phyloP scores from a whole-genome alignment of 2,113 vertebrate species.

The Syngnathoides biaculeatus region DNA sequence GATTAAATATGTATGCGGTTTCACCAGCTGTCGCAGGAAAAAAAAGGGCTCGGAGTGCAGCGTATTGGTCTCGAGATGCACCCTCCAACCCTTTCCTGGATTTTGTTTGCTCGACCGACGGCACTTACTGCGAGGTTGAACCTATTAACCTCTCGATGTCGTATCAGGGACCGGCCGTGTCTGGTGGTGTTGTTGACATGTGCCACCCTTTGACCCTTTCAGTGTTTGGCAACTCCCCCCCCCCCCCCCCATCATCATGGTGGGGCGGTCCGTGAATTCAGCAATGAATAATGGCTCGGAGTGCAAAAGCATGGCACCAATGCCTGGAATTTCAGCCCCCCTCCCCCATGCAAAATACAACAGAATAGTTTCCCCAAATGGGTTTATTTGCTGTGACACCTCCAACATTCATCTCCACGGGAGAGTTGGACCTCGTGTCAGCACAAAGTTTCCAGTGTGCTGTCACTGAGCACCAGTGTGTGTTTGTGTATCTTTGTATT shows the following conservation, averaged over 20 bases:
- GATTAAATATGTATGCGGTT: background rate
- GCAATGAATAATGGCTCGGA: slow-evolving; percentile 51
- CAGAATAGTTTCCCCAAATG: slow-evolving; percentile 22
- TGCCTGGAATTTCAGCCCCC: slow-evolving; percentile 49
- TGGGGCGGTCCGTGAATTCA: slow-evolving; percentile 9
- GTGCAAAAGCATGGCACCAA: slow-evolving; percentile 47
- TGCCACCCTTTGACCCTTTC: slow-evolving; percentile 28
- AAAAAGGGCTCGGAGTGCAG: too few species aligned
- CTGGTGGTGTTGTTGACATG: slow-evolving; percentile 21
- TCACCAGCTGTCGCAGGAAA: background rate
- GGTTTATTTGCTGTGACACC: slow-evolving; percentile 8
- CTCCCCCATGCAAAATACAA: slow-evolving; percentile 7
- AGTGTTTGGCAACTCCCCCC: slow-evolving; percentile 15
- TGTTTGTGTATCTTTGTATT: background rate
- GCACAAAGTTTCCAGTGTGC: slow-evolving; percentile 7
- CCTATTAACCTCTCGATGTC: slow-evolving; percentile 5
- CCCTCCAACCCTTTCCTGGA: background rate
- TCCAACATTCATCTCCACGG: background rate
- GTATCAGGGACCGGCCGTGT: slow-evolving; percentile 12
- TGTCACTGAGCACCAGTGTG: slow-evolving; percentile 5
- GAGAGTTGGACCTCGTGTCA: slow-evolving; percentile 17
- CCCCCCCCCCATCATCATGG: slow-evolving; percentile 11
- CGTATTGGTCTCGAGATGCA: background rate
- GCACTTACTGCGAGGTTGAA: background rate
- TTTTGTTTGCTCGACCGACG: background rate